Evolutionary conservation across 2,888 invertebrate genomes (phyloP), one percentile per base, ranked within the genome.

Genomic region (Chouioia cunea): DNA sequence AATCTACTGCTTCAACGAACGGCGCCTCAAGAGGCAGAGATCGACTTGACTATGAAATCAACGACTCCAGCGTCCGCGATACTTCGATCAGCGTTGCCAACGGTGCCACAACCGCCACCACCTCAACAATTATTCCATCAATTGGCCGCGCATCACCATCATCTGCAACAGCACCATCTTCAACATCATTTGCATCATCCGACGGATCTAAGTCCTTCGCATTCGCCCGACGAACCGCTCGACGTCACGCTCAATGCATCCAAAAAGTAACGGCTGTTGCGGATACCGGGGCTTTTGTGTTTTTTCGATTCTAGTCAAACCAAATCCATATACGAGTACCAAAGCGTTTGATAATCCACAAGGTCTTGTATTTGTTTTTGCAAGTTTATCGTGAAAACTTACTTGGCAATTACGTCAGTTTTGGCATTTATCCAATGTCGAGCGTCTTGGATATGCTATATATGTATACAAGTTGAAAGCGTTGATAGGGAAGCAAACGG

Each of bases 191-290:
- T 48, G 16, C 57, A 46, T 15, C 65, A 74, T 23, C 79, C 76
- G 56, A 77, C 78, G 64, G 79, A 81, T 65, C 75, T 80, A 10
- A 80, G 82, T 75, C 81, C 79, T 46, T 64, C 70, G 27, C 71
- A 54, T 16, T 73, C 75, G 4, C 75, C 81, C 64, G 84, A 85
- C 64, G 84, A 85, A 63, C 85, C 85, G 1, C 77, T 85, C 53
- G 85, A 85, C 75, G 85, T 83, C 22, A 85, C 83, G 44, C 81
- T 85, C 27, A 82, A 80, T 69, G 79, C 80, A 54, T 78, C 79
- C 71, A 82, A 82, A 58, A 82, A 74, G 68, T 72, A 67, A 64
- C 18, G 52, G 3, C 1, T 18, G 16, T 50, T 18, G 50, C 16
- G 6, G n/a, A 1, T 3, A 12, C 22, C 15, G 27, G 27, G 14